Conservation (phyloP, 92 coral and sea anemone species). For the Porites divaricata region DNA sequence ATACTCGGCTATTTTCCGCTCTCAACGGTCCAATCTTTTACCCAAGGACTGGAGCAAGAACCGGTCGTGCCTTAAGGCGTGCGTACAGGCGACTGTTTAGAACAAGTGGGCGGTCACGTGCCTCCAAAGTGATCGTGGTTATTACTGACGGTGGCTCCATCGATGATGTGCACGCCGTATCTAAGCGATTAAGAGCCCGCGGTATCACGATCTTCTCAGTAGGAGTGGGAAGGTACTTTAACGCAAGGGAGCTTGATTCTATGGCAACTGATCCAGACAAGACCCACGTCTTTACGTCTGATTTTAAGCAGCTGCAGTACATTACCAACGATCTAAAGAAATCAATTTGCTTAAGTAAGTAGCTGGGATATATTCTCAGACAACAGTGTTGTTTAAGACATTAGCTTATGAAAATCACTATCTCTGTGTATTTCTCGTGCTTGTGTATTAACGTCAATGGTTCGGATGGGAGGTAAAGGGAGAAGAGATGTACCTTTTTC, state of each 20-base stretch:
- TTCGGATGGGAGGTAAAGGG: too few relatives aligned
- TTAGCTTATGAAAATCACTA: too few relatives aligned
- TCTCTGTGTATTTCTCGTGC: too few relatives aligned
- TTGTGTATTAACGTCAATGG: too few relatives aligned
- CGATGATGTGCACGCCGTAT: slow-evolving; percentile 65
- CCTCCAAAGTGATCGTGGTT: slow-evolving; percentile 70
- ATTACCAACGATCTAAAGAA: slow-evolving; percentile 73
- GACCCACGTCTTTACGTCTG: slow-evolving; percentile 84
- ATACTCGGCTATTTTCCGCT: slow-evolving; percentile 28
- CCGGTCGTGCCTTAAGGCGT: slow-evolving; percentile 60
- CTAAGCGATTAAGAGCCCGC: slow-evolving; percentile 43
- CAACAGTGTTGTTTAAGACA: too few relatives aligned
- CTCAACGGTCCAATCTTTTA: slow-evolving; percentile 42
- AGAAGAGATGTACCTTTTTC: too few relatives aligned
- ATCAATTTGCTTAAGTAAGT: slow-evolving; percentile 78
- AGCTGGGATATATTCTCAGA: not conserved
- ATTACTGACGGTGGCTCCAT: slow-evolving; percentile 80
- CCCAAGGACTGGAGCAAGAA: slow-evolving; percentile 64
- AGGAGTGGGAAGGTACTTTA: slow-evolving; percentile 84
- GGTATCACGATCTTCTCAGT: slow-evolving; percentile 67
- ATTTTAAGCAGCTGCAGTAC: slow-evolving; percentile 81
- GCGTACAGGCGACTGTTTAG: slow-evolving; percentile 40
- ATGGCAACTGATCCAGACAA: slow-evolving; percentile 71
- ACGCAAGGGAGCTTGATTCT: slow-evolving; percentile 67
- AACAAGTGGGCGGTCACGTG: slow-evolving; percentile 39